phyloP scores from a whole-genome alignment of 2,113 vertebrate genomes.

The pig (Sus scrofa) region T2T-Sscrofa CM000816.6:95587501-95588000 shows the following conservation, averaged over 20 bases:
- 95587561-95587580: not conserved
- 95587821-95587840: not conserved
- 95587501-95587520: conserved; percentile 51
- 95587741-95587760: conserved; percentile 31
- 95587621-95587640: not conserved
- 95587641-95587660: not conserved
- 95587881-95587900: no score
- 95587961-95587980: not conserved
- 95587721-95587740: conserved; percentile 56
- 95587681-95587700: conserved; percentile 30
- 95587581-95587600: not conserved
- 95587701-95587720: conserved; percentile 55
- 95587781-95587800: not conserved
- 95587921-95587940: not conserved
- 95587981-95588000: no score
- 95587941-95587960: not conserved
- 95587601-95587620: not conserved
- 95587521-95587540: conserved; percentile 11
- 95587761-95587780: conserved; percentile 33
- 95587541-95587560: conserved; percentile 12
- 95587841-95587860: fast-evolving
- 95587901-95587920: fast-evolving
- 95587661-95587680: not conserved
- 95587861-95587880: not conserved
- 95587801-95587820: not conserved